Conservation (phyloP, 2,797 vertebrate genomes). For the Somateria mollissima region DNA sequence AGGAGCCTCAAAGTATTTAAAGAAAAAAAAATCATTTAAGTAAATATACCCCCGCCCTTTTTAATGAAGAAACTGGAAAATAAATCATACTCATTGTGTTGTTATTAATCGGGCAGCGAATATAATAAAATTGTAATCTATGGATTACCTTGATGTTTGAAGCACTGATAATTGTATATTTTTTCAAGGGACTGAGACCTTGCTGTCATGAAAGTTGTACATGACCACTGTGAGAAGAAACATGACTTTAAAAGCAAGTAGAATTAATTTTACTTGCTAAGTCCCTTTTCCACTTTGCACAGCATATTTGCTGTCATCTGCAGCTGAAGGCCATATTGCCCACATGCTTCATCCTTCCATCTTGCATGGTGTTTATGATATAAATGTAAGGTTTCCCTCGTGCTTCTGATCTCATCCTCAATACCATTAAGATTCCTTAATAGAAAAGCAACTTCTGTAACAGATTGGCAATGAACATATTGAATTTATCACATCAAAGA, state of each 20-base stretch:
- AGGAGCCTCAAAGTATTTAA: not conserved
- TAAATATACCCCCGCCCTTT: not conserved
- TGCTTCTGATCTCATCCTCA: not conserved
- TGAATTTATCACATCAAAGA: slow-evolving; percentile 62
- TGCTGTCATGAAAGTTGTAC: not conserved
- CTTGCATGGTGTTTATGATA: rapidly evolving
- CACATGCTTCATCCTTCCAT: not conserved
- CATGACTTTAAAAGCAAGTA: not conserved
- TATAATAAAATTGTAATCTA: not conserved
- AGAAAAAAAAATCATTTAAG: not conserved
- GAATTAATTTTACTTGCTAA: not conserved
- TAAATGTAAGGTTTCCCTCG: not conserved
- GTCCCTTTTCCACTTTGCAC: not conserved
- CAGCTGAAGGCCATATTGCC: slow-evolving; percentile 18
- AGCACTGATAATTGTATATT: not conserved
- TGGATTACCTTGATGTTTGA: not conserved
- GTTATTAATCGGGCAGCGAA: not conserved
- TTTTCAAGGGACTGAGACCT: not conserved
- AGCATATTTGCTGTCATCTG: slow-evolving; percentile 2
- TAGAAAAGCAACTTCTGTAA: slow-evolving; percentile 25
- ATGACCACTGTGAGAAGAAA: not conserved
- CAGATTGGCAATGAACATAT: slow-evolving; percentile 28
- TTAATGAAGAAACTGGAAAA: not conserved
- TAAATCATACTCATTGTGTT: not conserved
- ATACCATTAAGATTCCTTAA: not conserved